Conservation (phyloP, 2,113 vertebrate species). For the Istiophorus platypterus region DNA sequence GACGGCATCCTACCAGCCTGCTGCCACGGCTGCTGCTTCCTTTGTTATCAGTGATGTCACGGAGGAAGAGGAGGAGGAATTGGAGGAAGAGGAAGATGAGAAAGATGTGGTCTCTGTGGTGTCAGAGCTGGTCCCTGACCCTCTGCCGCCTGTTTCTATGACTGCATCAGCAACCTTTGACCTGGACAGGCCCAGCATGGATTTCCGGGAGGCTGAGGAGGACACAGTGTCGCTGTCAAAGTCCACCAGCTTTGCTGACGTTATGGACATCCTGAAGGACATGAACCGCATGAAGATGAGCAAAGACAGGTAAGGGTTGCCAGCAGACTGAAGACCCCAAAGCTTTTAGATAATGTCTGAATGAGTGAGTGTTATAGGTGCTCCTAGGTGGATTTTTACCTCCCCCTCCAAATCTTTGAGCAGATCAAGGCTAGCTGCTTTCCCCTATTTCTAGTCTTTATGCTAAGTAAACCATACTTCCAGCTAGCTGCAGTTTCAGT, state of each 20-base stretch:
- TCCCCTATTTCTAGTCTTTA: neutral
- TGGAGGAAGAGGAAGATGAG: constrained; percentile 80
- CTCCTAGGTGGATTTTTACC: no score
- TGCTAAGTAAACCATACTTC: no score
- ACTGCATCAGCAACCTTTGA: constrained; percentile 91
- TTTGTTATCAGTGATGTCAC: constrained; percentile 99
- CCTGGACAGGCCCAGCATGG: constrained; percentile 88
- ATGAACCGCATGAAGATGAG: constrained; percentile 98
- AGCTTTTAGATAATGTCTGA: neutral
- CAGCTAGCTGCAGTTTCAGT: neutral
- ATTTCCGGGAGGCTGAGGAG: constrained; percentile 93
- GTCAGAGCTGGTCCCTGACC: constrained; percentile 90
- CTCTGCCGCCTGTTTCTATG: constrained; percentile 88
- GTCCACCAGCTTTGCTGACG: constrained; percentile 98
- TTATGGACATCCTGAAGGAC: constrained; percentile 98
- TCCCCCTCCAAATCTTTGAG: no score
- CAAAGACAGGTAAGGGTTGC: constrained; percentile 89
- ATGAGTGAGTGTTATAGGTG: neutral
- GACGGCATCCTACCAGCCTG: constrained; percentile 88
- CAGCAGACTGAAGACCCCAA: neutral
- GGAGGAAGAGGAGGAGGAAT: constrained; percentile 89
- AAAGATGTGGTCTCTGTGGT: constrained; percentile 87
- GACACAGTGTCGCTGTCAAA: constrained; percentile 94
- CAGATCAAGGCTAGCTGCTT: neutral
- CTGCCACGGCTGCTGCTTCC: constrained; percentile 84